These are phyloP conservation scores for Pelosia muscerda DNA, from an alignment of 2,888 invertebrate species.

Conservation along the genomic window DNA sequence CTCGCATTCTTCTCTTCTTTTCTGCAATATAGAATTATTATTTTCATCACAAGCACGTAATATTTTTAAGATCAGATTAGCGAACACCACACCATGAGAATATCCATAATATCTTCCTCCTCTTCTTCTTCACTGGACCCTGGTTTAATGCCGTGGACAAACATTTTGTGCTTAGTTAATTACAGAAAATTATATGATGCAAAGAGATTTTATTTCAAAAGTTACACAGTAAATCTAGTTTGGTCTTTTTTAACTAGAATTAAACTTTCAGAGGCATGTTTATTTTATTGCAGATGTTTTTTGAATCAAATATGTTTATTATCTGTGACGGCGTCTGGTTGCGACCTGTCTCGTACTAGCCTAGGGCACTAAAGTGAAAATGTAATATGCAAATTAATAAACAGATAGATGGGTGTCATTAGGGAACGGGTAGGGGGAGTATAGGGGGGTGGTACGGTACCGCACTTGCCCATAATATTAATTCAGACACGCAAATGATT, in stretches of 20 bases:
- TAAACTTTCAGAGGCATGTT: conserved; percentile 29
- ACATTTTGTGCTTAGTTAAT: conserved; percentile 71
- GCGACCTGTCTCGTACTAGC: conserved; percentile 60
- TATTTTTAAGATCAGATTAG: conserved; percentile 15
- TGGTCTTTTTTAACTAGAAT: too few species aligned
- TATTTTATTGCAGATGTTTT: conserved; percentile 14
- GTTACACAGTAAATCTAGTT: conserved; percentile 17
- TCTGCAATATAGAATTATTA: conserved; percentile 61
- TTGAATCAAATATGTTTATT: conserved; percentile 26
- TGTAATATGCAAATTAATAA: conserved; percentile 81
- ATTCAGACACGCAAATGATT: conserved; percentile 68
- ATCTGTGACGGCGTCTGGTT: conserved; percentile 48
- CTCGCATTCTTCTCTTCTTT: conserved; percentile 96
- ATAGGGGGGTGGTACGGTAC: conserved; percentile 73
- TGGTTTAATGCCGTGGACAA: conserved; percentile 85
- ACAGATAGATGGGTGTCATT: conserved; percentile 78
- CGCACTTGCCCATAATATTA: conserved; percentile 64
- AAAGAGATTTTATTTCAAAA: neutral
- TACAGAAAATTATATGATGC: neutral
- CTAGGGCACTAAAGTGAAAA: conserved; percentile 62
- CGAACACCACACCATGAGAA: conserved; percentile 72
- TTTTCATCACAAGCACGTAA: neutral
- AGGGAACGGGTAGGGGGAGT: conserved; percentile 54
- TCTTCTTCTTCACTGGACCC: conserved; percentile 88
- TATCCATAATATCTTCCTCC: conserved; percentile 86